Base-by-base conservation (phyloP, 1,140 invertebrate genomes). In the Atta cephalotes region DNA sequence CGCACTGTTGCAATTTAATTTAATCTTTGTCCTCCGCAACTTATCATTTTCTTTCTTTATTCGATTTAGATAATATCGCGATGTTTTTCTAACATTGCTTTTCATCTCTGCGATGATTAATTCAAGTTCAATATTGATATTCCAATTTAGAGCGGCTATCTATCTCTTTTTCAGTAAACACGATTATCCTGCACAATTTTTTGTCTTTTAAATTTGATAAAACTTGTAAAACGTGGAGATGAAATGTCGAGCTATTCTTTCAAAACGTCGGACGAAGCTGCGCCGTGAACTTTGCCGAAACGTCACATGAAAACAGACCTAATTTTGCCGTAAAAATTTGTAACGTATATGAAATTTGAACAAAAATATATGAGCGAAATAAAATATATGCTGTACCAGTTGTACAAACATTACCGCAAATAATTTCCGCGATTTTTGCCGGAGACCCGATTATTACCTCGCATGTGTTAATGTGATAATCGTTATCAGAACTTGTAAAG, bases 81-180 rank as follows among this genome's bases (percentile, higher is more conserved):
- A 51, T 49, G 14, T 66, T 3, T 35, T 28, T 71, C 45, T 45
- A 71, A 49, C 53, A n/a, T 56, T 56, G 53, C 10, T 35, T 60
- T 45, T 56, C 53, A 62, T 49, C 18, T 74, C 35, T 49, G 16
- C 56, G 68, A 72, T 49, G 14, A 62, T 62, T 82, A 39, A 60
- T 74, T 4, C 68, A 45, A 74, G 18, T 72, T 45, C 80, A 49
- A 82, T 72, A 81, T 81, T 71, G 65, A 81, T 70, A 70, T 49
- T 74, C n/a, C 14, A 62, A 84, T 31, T 84, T 84, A 82, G 21
- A 58, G 5, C 12, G 9, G 49, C 4, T 45, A 49, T 82, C 7
- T 18, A 49, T 60, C 6, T 25, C 45, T 49, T 51, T 51, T 21
- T 28, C 14, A 49, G 35, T 14, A 58, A 18, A 82, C 31, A 31